Evolutionary conservation across 2,888 invertebrate genomes (phyloP).

Genomic region (Andrena bicolor): DNA sequence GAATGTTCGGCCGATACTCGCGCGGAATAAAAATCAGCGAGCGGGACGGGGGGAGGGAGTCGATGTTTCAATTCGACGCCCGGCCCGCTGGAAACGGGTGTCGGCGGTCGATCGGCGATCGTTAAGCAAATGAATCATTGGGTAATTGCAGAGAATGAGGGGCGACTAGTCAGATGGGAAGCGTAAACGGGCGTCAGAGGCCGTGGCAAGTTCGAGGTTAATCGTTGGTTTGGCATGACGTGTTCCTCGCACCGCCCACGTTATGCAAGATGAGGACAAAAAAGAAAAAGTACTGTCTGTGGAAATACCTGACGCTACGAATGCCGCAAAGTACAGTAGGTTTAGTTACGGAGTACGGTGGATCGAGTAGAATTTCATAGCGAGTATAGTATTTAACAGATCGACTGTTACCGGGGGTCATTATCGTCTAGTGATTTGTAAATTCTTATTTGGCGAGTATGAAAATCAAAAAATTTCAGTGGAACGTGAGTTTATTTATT

Average conservation of each 20-base stretch:
- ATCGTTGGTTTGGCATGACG: constrained; percentile 72
- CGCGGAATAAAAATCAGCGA: no score
- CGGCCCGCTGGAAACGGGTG: not conserved
- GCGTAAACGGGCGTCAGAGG: constrained; percentile 61
- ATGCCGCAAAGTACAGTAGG: not conserved
- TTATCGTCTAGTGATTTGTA: no score
- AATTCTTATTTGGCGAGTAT: no score
- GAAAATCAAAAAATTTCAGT: no score
- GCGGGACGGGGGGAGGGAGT: no score
- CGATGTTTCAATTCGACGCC: constrained; percentile 5
- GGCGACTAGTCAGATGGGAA: constrained; percentile 42
- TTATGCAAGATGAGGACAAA: constrained; percentile 59
- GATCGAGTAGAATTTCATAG: no score
- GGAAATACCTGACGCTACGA: not conserved
- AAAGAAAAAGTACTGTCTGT: constrained; percentile 14
- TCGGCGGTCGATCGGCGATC: constrained; percentile 5
- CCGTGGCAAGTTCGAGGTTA: constrained; percentile 75
- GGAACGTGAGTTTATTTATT: no score
- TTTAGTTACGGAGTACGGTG: not conserved
- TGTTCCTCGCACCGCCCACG: constrained; percentile 57
- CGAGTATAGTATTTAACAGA: no score
- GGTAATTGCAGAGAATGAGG: constrained; percentile 42
- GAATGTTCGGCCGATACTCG: no score
- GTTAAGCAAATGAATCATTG: constrained; percentile 31
- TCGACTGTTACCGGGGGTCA: no score